These are phyloP conservation scores for Pygocentrus nattereri DNA, from an alignment of 2,797 vertebrate genomes.

Conservation along the genomic window DNA sequence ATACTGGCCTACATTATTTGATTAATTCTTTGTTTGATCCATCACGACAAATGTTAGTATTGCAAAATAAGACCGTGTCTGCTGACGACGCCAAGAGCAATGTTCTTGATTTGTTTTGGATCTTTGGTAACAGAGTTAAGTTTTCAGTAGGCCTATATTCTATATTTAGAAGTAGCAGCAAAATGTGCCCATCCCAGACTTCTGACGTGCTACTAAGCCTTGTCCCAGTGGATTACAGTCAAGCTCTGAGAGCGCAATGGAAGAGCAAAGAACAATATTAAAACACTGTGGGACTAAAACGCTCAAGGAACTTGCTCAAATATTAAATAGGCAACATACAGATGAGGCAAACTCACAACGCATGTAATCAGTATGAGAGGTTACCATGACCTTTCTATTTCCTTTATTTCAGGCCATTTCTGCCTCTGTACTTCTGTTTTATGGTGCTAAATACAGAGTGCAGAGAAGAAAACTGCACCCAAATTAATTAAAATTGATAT, in stretches of 20 bases:
- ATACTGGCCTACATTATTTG: too few species aligned
- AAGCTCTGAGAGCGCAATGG: neutral
- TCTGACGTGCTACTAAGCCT: neutral
- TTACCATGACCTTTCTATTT: too few species aligned
- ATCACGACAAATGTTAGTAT: neutral
- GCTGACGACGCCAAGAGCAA: neutral
- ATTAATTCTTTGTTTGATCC: too few species aligned
- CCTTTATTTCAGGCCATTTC: too few species aligned
- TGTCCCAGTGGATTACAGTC: constrained; percentile 2
- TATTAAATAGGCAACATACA: neutral
- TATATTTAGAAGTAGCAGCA: neutral
- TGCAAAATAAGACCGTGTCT: neutral
- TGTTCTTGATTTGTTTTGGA: neutral
- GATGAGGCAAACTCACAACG: neutral
- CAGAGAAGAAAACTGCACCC: too few species aligned
- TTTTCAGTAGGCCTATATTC: neutral
- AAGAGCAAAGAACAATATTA: constrained; percentile 10
- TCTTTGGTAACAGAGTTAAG: neutral
- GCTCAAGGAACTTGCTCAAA: neutral
- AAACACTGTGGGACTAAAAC: neutral
- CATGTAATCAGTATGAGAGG: neutral
- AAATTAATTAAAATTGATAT: too few species aligned
- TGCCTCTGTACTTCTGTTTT: too few species aligned
- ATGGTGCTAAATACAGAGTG: too few species aligned
- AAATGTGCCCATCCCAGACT: neutral